These are phyloP conservation scores for Caenorhabditis tropicalis DNA, from an alignment of 1,140 invertebrate genomes.

Conservation along the genomic window DNA sequence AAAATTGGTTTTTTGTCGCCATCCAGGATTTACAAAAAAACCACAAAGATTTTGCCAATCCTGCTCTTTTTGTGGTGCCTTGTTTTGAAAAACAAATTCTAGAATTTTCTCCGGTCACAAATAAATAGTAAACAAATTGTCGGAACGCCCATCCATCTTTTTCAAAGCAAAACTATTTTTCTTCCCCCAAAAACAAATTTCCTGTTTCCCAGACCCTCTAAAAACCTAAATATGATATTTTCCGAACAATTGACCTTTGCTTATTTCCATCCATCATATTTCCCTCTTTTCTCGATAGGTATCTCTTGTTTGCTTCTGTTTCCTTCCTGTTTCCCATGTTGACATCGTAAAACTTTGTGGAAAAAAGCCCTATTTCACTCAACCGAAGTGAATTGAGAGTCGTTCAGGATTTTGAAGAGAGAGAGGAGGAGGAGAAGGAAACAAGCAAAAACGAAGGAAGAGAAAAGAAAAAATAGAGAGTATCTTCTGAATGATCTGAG, in stretches of 20 bases:
- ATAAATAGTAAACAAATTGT: not conserved
- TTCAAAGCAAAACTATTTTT: not conserved
- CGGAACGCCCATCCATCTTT: not conserved
- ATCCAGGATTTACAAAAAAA: too few relatives aligned
- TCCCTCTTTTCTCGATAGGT: not conserved
- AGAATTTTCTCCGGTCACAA: too few relatives aligned
- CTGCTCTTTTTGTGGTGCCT: not conserved
- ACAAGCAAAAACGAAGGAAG: not conserved
- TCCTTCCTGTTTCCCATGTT: not conserved
- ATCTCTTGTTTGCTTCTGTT: not conserved
- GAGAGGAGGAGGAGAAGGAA: not conserved
- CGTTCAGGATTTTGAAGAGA: slow-evolving; percentile 3
- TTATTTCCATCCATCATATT: not conserved
- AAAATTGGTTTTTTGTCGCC: too few relatives aligned
- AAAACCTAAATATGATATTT: too few relatives aligned
- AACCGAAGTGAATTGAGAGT: slow-evolving; percentile 18
- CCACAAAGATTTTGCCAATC: too few relatives aligned
- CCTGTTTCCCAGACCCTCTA: not conserved
- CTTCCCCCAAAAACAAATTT: not conserved
- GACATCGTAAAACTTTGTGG: slow-evolving; percentile 32
- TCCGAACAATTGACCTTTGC: too few relatives aligned
- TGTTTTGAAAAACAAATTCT: too few relatives aligned
- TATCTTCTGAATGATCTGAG: slow-evolving; percentile 36
- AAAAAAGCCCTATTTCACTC: slow-evolving; percentile 23
- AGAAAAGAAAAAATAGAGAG: slow-evolving; percentile 12